These are phyloP conservation scores for Coccyzus lansbergi DNA, from an alignment of 2,797 vertebrate genomes.

Conservation along the genomic window DNA sequence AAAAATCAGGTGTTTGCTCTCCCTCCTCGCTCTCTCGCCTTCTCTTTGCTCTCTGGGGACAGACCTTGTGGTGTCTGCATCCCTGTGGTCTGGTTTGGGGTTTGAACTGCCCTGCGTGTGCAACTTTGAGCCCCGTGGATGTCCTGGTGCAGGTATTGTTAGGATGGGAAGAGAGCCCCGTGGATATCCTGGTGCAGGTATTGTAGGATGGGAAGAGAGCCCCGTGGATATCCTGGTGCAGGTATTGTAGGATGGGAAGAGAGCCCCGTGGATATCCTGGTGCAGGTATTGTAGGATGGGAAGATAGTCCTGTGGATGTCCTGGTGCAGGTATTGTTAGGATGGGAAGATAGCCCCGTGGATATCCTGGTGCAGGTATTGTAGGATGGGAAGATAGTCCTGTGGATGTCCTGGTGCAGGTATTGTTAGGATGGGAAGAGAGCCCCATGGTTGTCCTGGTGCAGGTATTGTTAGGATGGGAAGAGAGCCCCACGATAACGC, in stretches of 20 bases:
- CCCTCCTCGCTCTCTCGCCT: neutral
- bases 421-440: neutral
- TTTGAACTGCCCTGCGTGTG: neutral
- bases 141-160: neutral
- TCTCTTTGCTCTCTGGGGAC: neutral
- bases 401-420: neutral
- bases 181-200: neutral
- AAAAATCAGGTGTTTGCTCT: neutral
- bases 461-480: neutral
- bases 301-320: neutral
- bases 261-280: neutral
- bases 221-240: neutral
- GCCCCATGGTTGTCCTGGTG: neutral
- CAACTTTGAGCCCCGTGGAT: neutral
- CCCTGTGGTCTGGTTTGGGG: neutral
- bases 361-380: neutral
- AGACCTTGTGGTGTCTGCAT: neutral
- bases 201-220: neutral
- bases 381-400: neutral
- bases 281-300: neutral
- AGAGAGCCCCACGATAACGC: neutral
- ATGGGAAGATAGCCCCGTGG: neutral
- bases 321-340: neutral
- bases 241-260: neutral
- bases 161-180: neutral